Percentiles rank a stretch among this genome's conserved stretches.
Conservation (phyloP, 2,888 invertebrate species). For the Opisthograptis luteolata region DNA sequence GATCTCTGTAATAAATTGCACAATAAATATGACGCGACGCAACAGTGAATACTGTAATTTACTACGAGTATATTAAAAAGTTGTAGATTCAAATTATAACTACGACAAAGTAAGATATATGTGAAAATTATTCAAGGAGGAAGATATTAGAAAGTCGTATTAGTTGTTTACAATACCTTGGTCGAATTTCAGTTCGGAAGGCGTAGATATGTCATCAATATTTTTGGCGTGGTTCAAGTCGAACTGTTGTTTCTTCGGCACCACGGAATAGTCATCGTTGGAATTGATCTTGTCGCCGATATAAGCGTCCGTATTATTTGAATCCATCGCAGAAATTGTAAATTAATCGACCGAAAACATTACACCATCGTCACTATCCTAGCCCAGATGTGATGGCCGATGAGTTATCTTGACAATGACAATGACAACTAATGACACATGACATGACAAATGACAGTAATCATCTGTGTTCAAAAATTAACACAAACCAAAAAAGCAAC, state of each 20-base stretch:
- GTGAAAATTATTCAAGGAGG: conserved; percentile 33
- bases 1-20: conserved; percentile 67
- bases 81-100: conserved; percentile 11
- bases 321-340: conserved; percentile 69
- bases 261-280: conserved; percentile 67
- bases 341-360: conserved; percentile 71
- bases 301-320: conserved; percentile 61
- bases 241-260: conserved; percentile 51
- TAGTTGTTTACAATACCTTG: conserved; percentile 84
- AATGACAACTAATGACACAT: too few species aligned
- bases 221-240: conserved; percentile 72
- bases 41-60: conserved; percentile 20
- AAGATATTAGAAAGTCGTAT: conserved; percentile 46
- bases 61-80: conserved; percentile 15
- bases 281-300: conserved; percentile 61
- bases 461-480: too few species aligned
- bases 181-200: conserved; percentile 88
- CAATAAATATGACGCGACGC: conserved; percentile 28
- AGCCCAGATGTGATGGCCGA: conserved; percentile 56
- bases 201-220: conserved; percentile 83
- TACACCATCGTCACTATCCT: conserved; percentile 72
- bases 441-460: background rate
- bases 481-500: too few species aligned
- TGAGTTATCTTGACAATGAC: too few species aligned
- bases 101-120: conserved; percentile 14